Evolutionary conservation across 2,113 vertebrate genomes (phyloP), one percentile per base, ranked within the genome.

Genomic region (Bolborhynchus lineola): DNA sequence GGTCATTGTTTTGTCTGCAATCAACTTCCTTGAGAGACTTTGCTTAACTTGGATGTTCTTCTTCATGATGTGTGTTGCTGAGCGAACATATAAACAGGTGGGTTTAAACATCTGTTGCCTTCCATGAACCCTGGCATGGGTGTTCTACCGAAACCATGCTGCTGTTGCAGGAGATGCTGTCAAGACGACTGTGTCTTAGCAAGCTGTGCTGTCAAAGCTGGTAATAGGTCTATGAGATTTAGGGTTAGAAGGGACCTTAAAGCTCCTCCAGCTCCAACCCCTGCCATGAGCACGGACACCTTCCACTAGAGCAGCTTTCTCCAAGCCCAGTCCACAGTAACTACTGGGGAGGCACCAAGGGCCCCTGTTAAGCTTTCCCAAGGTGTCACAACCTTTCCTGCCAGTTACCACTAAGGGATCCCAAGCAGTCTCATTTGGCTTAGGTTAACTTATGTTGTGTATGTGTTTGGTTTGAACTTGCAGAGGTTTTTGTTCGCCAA

Each of bases 21-120:
- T 99, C 98, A 99, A 98, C 52, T 98, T 98, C 16, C 94, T 99
- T 78, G 99, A 99, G 64, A 98, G 99, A 69, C 95, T 99, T 42
- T 99, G 99, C 97, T 98, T 99, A 79, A 98, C 98, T 2, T 99
- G 99, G 94, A 98, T 99, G 93, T 99, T 99, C 93, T 99, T 99
- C 98, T 99, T 99, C 97, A 99, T 99, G 99, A 99, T 99, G 99
- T 99, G 99, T 91, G 99, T 99, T 88, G 99, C 99, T 13, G 99
- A 99, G 98, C 98, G 99, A 88, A 99, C 99, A 0, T 99, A 99
- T 90, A 99, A 99, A 65, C 99, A 99, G 99, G 99, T 99, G 13
- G 52, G 98, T 97, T 37, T 46, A 14, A 17, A 20, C 1, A 11
- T 20, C 0, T 16, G 33, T 9, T 53, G 52, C 67, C 41, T 80